Base-by-base conservation (phyloP, 2,888 invertebrate genomes). In the Hemithea aestivaria region DNA sequence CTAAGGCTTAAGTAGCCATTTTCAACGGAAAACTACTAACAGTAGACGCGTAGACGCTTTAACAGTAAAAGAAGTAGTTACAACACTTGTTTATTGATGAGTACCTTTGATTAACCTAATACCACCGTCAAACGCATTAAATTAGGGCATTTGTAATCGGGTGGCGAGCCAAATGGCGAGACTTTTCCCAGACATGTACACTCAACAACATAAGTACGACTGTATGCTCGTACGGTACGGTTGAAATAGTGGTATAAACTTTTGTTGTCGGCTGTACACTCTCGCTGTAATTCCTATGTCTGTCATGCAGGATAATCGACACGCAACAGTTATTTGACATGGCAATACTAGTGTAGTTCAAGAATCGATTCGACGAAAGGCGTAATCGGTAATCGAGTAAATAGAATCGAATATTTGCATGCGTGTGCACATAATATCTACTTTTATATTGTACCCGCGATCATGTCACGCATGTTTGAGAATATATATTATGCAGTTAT, bases 121-220 rank as follows among this genome's bases (percentile, higher is more conserved):
- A 42, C 41, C 29, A 24, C 35, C 49, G 51, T 47, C 36, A 41
- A 41, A 38, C 26, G 52, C 52, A 52, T 39, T 56, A 58, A 63
- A 63, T 63, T 54, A 51, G 46, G 53, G 48, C 64, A 68, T 69
- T 68, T 56, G 62, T 67, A 67, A 56, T 56, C 69, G 42, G 40
- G 39, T 27, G 41, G 40, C 49, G 49, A 44, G 28, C 39, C 7
- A n/a, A 26, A 16, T 40, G 39, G 20, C 35, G 47, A 62, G 59
- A 61, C 62, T 36, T 52, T 65, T 63, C 66, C 61, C 63, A 68
- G 66, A 62, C 62, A 29, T 21, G 24, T 35, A 39, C 37, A 36
- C 25, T 28, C 39, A 32, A 30, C 23, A 40, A 22, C 8, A 20
- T 20, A 30, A 10, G 7, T 3, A 7, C 41, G 9, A 11, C 27